Evolutionary conservation across 2,113 vertebrate species (phyloP), one percentile per base, ranked within the genome.

Genomic region (Pogonocichla stellata): DNA sequence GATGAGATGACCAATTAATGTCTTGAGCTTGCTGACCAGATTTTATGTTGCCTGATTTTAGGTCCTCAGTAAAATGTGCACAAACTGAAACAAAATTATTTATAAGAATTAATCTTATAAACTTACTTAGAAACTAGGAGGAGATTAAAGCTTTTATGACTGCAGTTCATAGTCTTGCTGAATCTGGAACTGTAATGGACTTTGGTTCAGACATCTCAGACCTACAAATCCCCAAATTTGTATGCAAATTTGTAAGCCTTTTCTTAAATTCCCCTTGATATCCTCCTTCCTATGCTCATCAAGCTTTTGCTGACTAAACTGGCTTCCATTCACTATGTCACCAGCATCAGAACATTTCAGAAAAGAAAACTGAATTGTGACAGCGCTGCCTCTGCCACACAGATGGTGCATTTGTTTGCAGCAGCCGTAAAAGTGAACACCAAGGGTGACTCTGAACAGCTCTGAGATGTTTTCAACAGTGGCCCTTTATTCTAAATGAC

Each of bases 371-470:
- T 53, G 83, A 91, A 48, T 79, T 89, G 86, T 96, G 95, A 88
- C 86, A 93, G 91, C 5, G 1, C 40, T 91, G 94, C 70, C 69
- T 91, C 86, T 94, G 56, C 91, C 69, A 53, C 80, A 85, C 94
- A 95, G 91, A 79, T 79, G 83, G 87, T 92, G 61, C 53, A 61
- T 94, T 95, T 88, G 40, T 93, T 96, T 95, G 83, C 80, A 88
- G 88, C 86, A 81, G 80, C 88, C 91, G 77, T 51, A 88, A 83
- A 93, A 78, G 48, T 29, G 83, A 95, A 86, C 60, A 57, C 53
- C 73, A 43, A 31, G 80, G 93, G 72, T 60, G 73, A 89, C 57
- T 88, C 70, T 74, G 61, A 93, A 50, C 80, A 60, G 40, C 87
- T 93, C 89, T 71, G 88, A 94, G 80, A 84, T 86, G 61, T 81